phyloP scores from a whole-genome alignment of 2,113 vertebrate genomes.

The Campylorhamphus procurvoides region DNA sequence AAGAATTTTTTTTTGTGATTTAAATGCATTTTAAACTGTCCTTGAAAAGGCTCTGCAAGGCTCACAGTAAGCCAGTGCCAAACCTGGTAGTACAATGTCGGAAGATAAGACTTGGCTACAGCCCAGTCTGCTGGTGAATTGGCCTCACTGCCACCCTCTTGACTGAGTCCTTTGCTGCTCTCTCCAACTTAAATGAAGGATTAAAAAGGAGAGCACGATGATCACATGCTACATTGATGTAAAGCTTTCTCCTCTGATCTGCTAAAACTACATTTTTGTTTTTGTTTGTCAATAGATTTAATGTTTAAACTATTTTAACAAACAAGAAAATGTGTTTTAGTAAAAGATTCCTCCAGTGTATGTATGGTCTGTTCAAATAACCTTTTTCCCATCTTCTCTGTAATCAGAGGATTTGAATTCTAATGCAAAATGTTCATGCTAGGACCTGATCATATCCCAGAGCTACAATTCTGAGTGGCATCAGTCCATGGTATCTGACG shows the following conservation, averaged over 20 bases:
- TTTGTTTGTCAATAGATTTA: conserved; percentile 19
- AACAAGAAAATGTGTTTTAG: not conserved
- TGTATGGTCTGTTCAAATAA: conserved; percentile 54
- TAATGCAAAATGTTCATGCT: conserved; percentile 62
- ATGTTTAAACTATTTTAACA: conserved; percentile 36
- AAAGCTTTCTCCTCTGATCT: not conserved
- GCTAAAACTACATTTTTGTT: not conserved
- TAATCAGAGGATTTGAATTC: conserved; percentile 59
- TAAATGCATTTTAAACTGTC: not conserved
- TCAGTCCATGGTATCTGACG: conserved; percentile 60
- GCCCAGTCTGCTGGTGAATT: not conserved
- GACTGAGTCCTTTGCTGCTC: not conserved
- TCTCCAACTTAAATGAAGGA: not conserved
- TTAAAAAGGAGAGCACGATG: not conserved
- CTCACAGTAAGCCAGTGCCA: not conserved
- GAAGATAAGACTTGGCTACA: not conserved
- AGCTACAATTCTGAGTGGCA: conserved; percentile 71
- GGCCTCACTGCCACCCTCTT: not conserved
- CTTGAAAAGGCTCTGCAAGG: not conserved
- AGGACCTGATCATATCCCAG: conserved; percentile 71
- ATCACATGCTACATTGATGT: not conserved
- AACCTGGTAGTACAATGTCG: not conserved
- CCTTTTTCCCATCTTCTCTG: conserved; percentile 47
- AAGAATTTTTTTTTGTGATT: not conserved
- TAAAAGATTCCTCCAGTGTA: not conserved